Evolutionary conservation across 2,888 invertebrate genomes (phyloP), one percentile per base, ranked within the genome.

Genomic region (Muschampia plurimacula): DNA sequence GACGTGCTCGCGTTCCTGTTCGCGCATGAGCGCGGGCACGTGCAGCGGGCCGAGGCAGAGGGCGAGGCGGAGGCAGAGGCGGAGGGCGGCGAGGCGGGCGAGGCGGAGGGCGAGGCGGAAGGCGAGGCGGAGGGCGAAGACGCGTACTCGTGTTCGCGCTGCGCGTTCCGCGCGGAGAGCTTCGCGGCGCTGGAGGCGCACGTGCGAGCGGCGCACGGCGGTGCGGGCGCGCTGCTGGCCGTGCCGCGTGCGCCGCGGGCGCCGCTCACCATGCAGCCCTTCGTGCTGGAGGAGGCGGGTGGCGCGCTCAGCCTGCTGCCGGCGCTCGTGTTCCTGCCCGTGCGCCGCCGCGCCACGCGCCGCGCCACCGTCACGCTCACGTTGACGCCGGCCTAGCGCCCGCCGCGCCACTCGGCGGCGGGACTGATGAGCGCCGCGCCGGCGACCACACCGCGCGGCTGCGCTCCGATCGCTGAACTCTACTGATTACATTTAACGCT

Each of bases 281-380:
- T 99, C 94, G 95, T 98, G 82, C 95, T 98, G 90, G 97, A 97
- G 89, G 94, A 94, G 81, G 89, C 94, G 82, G 91, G 92, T 80
- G 93, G 93, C 79, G 94, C 92, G 86, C 91, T 92, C 82, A 96
- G 96, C 88, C 97, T 98, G 91, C 96, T 98, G 85, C 98, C 99
- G 79, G 98, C 98, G 83, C 96, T 99, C 83, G 98, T 99, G 90
- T 98, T 98, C 78, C 96, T 99, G 94, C 99, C 99, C 77, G 98
- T 99, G 86, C 96, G 97, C 81, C 97, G 97, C 88, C 96, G 97
- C 90, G 96, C 98, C 84, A 97, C 97, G 86, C 96, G 97, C 86
- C 97, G 97, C 81, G 96, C 98, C 83, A 98, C 98, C 82, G 97
- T 98, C 85, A 98, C 98, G 90, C 98, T 99, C 89, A 98, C 97